Base-by-base conservation (phyloP, 2,113 vertebrate species). In the Heterochromis multidens region DNA sequence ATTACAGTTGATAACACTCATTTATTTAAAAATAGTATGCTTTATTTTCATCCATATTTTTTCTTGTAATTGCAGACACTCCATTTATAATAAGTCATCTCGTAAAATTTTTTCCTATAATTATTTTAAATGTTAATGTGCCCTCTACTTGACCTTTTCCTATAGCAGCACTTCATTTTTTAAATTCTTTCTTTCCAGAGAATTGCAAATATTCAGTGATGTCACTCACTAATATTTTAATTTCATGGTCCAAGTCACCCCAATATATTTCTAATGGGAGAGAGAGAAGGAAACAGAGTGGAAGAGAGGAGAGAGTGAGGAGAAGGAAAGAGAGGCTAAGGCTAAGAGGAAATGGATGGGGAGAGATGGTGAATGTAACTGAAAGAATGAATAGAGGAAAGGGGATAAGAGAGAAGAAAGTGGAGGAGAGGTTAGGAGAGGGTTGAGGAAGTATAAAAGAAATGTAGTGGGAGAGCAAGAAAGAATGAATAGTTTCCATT, bases 181-280 rank as follows among this genome's bases (percentile, higher is more conserved):
- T 87, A 5, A 23, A 82, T 87, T 83, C 63, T 54, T 78, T 92
- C 80, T 79, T 92, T 80, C 77, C 78, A 85, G 84, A 93, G 88
- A 94, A 91, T 84, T 89, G 90, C 77, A 93, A 93, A 95, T 94
- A 95, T 96, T 95, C 90, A 92, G 90, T 95, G 92, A 95, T 92
- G 95, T 93, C 94, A 92, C 89, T 94, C 88, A 91, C 89, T 94
- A 94, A 95, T 96, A 94, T 95, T 96, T 95, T 96, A 95, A 96
- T 96, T 96, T 96, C 95, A 95, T 96, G 96, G 91, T 95, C 92
- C 93, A 95, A 84, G 93, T 93, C 91, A 91, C 91, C 87, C 93
- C 90, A 94, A 95, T 95, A 95, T 94, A 89, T 94, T 93, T 93
- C 90, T 90, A 94, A 94, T 91, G 79, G 90, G 70, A 74, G 82